phyloP scores from a whole-genome alignment of 2,113 vertebrate genomes.

The human region DNA sequence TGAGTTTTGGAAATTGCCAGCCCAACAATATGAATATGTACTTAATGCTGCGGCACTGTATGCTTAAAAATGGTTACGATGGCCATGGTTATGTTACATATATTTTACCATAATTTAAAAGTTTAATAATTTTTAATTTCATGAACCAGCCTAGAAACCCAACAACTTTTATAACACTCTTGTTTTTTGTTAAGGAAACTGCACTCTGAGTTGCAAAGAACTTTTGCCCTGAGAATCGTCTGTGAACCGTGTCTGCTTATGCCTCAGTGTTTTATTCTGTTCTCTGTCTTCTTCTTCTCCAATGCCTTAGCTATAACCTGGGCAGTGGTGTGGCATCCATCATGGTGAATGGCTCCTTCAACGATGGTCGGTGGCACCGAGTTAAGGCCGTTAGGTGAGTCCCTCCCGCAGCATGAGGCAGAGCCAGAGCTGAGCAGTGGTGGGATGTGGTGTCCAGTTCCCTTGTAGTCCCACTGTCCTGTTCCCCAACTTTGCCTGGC shows the following conservation, averaged over 20 bases:
- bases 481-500: not conserved
- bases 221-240: not conserved
- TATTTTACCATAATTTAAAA: not conserved
- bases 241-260: not conserved
- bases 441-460: rapidly evolving
- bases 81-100: not conserved
- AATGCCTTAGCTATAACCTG: conserved; percentile 90
- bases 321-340: conserved; percentile 91
- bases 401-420: rapidly evolving
- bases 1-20: not conserved
- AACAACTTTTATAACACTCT: not conserved
- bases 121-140: not conserved
- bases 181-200: not conserved
- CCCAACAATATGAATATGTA: not conserved
- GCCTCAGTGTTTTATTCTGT: not conserved
- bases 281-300: not conserved
- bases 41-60: not conserved
- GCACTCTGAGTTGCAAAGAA: not conserved
- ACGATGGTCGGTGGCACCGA: conserved; percentile 94
- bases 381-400: conserved; percentile 95
- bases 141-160: not conserved
- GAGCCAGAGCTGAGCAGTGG: not conserved
- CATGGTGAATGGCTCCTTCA: conserved; percentile 92
- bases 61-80: not conserved
- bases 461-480: not conserved